phyloP scores from a whole-genome alignment of 1,140 invertebrate species.

The Eufriesea mexicana region DNA sequence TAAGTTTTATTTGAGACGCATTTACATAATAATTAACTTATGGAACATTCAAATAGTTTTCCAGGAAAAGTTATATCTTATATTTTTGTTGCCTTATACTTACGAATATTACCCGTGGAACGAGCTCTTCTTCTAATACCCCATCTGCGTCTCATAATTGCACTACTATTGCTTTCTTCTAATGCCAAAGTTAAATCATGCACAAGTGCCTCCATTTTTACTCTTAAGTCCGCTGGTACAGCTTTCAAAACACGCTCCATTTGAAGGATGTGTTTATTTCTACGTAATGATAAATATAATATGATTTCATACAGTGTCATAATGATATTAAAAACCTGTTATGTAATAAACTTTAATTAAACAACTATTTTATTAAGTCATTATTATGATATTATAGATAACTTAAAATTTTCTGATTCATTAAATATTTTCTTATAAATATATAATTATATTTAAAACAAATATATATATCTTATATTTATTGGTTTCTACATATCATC shows the following conservation, averaged over 20 bases:
- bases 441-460: background rate
- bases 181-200: conserved; percentile 92
- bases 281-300: conserved; percentile 20
- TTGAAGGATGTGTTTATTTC: conserved; percentile 69
- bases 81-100: conserved; percentile 77
- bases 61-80: background rate
- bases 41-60: background rate
- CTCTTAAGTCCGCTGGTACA: conserved; percentile 78
- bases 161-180: conserved; percentile 88
- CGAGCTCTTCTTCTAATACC: conserved; percentile 88
- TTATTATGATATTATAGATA: background rate
- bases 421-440: background rate
- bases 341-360: background rate
- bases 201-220: conserved; percentile 92
- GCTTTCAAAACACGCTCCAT: conserved; percentile 79
- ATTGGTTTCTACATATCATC: background rate
- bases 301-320: background rate
- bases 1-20: background rate
- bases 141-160: conserved; percentile 86
- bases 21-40: background rate
- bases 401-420: background rate
- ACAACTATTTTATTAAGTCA: background rate
- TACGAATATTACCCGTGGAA: conserved; percentile 91
- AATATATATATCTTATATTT: background rate
- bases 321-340: background rate